Percentiles rank a stretch among this genome's conserved stretches.
phyloP scores from a whole-genome alignment of 2,113 vertebrate species.

The Amblyopsis rosae region DNA sequence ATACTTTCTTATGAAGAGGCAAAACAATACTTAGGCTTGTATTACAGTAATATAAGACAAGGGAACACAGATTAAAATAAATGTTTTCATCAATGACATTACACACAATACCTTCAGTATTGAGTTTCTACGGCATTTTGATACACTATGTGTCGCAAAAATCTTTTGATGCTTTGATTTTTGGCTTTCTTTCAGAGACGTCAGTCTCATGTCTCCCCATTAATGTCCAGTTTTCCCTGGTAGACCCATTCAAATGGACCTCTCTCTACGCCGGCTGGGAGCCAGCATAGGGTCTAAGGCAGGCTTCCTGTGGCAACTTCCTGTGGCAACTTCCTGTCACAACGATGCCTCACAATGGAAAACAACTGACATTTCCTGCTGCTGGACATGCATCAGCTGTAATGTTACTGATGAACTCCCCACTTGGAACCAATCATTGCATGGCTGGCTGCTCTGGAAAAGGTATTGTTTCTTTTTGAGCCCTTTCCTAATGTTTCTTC shows the following conservation, averaged over 20 bases:
- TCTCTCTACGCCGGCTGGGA: conserved; percentile 20
- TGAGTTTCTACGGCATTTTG: no score
- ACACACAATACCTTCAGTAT: no score
- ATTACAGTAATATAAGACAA: no score
- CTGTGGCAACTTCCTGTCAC: conserved; percentile 44
- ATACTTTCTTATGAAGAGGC: no score
- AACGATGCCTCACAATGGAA: conserved; percentile 45
- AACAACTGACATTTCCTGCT: conserved; percentile 27
- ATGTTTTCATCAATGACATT: no score
- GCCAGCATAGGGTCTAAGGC: conserved; percentile 23
- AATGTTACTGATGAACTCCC: background rate
- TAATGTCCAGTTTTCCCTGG: conserved; percentile 12
- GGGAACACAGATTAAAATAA: no score
- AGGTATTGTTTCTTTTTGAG: no score
- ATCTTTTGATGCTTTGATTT: background rate
- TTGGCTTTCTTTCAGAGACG: background rate
- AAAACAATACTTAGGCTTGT: no score
- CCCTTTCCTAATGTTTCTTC: no score
- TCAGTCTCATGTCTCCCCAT: background rate
- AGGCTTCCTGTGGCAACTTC: conserved; percentile 19
- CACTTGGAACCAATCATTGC: background rate
- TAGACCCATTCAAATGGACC: conserved; percentile 46
- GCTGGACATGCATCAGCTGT: background rate
- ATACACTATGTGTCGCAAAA: background rate
- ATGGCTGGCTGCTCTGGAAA: no score